Evolutionary conservation across 1,140 invertebrate genomes (phyloP).

Genomic region (Drosophila funebris): DNA sequence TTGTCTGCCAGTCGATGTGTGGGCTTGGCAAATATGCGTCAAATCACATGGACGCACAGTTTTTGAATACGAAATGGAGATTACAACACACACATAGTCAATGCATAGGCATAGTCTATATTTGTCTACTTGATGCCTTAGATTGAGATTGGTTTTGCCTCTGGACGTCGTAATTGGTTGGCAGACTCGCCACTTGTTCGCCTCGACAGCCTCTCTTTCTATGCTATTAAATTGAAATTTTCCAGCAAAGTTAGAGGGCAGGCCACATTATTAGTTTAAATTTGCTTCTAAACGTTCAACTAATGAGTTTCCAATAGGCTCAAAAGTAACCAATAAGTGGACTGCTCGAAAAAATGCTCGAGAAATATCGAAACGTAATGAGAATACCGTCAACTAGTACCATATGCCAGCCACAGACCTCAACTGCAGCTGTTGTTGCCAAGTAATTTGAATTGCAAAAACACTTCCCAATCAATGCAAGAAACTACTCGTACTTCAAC

Average conservation of each 20-base stretch:
- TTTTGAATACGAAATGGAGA: conserved; percentile 80
- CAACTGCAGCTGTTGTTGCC: neutral
- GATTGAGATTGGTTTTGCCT: conserved; percentile 73
- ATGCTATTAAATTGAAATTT: conserved; percentile 65
- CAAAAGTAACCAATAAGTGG: conserved; percentile 49
- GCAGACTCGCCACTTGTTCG: conserved; percentile 43
- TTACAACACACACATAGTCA: conserved; percentile 27
- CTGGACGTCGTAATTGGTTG: conserved; percentile 56
- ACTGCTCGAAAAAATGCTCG: neutral
- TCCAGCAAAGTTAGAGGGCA: conserved; percentile 29
- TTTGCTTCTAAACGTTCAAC: conserved; percentile 48
- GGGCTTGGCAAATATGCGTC: conserved; percentile 77
- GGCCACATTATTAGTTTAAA: conserved; percentile 78
- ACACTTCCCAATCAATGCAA: conserved; percentile 22
- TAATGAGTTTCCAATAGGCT: conserved; percentile 79
- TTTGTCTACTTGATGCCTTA: conserved; percentile 77
- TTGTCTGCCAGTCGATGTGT: conserved; percentile 28
- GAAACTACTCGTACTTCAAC: conserved; percentile 2
- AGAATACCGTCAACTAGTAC: conserved; percentile 46
- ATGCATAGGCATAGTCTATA: conserved; percentile 69
- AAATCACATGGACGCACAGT: conserved; percentile 80
- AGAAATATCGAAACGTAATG: conserved; percentile 39
- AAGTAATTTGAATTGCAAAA: conserved; percentile 74
- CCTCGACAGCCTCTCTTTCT: conserved; percentile 9
- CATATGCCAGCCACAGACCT: conserved; percentile 39